Evolutionary conservation across 2,888 invertebrate genomes (phyloP).

Genomic region (Cloeon dipterum): DNA sequence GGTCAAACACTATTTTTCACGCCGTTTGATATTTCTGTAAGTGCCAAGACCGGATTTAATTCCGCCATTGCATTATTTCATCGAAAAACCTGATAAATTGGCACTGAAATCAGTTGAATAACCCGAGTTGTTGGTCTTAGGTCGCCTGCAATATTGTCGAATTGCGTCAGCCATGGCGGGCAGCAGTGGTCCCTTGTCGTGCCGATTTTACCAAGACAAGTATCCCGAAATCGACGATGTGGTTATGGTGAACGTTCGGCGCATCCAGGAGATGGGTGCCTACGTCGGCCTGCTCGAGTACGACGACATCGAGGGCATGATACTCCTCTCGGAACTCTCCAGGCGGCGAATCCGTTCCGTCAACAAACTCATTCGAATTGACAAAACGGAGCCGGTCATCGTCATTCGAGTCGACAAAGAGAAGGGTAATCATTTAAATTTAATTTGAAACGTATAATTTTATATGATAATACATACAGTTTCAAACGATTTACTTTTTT

Average conservation of each 20-base stretch:
- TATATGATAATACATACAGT: too few relatives aligned
- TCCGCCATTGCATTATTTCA: too few relatives aligned
- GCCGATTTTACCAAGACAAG: slow-evolving; percentile 91
- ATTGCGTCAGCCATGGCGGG: too few relatives aligned
- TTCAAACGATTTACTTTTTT: too few relatives aligned
- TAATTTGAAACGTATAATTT: too few relatives aligned
- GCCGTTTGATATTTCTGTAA: too few relatives aligned
- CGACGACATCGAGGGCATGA: slow-evolving; percentile 99
- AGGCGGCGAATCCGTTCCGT: slow-evolving; percentile 96
- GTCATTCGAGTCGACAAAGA: slow-evolving; percentile 99
- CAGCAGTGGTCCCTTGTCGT: slow-evolving; percentile 52
- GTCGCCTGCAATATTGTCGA: too few relatives aligned
- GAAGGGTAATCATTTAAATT: slow-evolving; percentile 58
- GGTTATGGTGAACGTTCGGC: slow-evolving; percentile 95
- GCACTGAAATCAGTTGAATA: too few relatives aligned
- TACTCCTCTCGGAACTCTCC: slow-evolving; percentile 90
- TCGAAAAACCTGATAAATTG: too few relatives aligned
- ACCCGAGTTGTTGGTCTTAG: too few relatives aligned
- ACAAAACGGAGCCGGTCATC: slow-evolving; percentile 96
- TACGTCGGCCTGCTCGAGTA: slow-evolving; percentile 96
- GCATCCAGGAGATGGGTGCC: slow-evolving; percentile 99
- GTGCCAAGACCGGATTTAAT: too few relatives aligned
- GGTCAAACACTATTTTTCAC: too few relatives aligned
- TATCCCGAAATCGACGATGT: slow-evolving; percentile 99
- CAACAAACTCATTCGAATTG: slow-evolving; percentile 95